Evolutionary conservation across 2,797 vertebrate species (phyloP).

Genomic region (Coracias cyanogaster): DNA sequence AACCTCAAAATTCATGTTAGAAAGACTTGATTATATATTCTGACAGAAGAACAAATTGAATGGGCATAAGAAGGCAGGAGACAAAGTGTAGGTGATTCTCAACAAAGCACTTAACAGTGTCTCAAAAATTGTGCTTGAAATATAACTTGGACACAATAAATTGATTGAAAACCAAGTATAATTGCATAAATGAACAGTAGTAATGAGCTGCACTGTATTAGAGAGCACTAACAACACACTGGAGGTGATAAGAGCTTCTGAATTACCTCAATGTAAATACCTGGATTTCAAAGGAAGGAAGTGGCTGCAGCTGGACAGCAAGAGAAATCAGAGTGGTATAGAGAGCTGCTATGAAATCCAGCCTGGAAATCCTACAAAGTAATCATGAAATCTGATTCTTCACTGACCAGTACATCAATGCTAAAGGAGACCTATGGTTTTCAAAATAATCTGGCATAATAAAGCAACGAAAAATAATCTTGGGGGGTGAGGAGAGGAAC

Average conservation of each 20-base stretch:
- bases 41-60: neutral
- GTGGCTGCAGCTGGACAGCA: neutral
- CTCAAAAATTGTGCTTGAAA: neutral
- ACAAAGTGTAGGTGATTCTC: neutral
- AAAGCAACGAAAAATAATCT: neutral
- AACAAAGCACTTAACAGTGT: neutral
- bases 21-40: neutral
- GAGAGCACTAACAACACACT: neutral
- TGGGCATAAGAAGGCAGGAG: slow-evolving; percentile 9
- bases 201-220: neutral
- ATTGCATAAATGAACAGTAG: slow-evolving; percentile 48
- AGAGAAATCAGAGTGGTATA: slow-evolving; percentile 12
- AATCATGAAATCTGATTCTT: neutral
- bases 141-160: neutral
- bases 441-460: neutral
- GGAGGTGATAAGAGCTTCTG: slow-evolving; percentile 15
- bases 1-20: neutral
- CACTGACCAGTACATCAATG: neutral
- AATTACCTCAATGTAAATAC: neutral
- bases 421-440: neutral
- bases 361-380: neutral
- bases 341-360: neutral
- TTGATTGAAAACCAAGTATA: slow-evolving; percentile 12
- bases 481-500: neutral
- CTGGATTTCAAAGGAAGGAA: neutral